Conservation (phyloP, 2,113 vertebrate species). For the Oreochromis aureus region DNA sequence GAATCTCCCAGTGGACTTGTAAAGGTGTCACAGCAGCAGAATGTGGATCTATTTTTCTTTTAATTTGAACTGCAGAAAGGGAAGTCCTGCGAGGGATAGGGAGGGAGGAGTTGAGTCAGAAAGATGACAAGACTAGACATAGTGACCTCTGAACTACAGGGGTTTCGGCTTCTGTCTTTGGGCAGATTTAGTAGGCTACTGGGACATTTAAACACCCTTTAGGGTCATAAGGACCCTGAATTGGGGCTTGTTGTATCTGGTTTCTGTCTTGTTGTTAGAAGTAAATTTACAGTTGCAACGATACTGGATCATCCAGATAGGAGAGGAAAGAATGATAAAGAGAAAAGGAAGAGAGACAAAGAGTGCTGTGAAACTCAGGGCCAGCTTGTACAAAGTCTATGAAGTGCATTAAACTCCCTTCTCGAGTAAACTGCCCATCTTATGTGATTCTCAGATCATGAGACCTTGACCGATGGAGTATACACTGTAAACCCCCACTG, state of each 20-base stretch:
- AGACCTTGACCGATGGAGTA: slow-evolving; percentile 6
- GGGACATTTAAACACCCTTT: background rate
- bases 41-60: background rate
- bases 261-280: slow-evolving; percentile 1
- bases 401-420: background rate
- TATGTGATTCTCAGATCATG: slow-evolving; percentile 6
- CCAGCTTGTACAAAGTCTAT: background rate
- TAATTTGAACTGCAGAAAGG: background rate
- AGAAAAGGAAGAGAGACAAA: background rate
- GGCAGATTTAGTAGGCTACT: slow-evolving; percentile 17
- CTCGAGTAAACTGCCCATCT: background rate
- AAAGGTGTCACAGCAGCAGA: background rate
- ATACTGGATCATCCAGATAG: background rate
- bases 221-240: background rate
- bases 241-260: slow-evolving; percentile 1
- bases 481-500: background rate
- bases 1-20: background rate
- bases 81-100: background rate
- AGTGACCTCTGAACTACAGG: slow-evolving; percentile 26
- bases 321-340: background rate
- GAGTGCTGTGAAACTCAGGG: background rate
- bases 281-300: background rate
- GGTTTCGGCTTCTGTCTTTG: slow-evolving; percentile 7
- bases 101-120: slow-evolving; percentile 18
- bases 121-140: slow-evolving; percentile 13